Percentiles rank a stretch among this genome's conserved stretches.
phyloP scores from a whole-genome alignment of 2,113 vertebrate genomes.

The Oenanthe melanoleuca region DNA sequence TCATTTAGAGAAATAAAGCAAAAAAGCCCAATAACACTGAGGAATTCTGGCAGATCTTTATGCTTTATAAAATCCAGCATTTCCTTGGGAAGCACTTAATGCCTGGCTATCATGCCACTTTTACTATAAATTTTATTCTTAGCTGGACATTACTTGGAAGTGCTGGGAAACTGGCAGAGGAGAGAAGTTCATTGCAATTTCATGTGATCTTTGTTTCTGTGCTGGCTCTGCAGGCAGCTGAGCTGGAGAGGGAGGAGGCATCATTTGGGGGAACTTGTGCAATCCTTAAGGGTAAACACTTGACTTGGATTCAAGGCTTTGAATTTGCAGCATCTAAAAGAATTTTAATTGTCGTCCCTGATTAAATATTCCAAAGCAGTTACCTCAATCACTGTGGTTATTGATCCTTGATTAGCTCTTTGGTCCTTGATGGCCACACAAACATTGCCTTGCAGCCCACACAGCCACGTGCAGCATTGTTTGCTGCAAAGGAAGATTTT shows the following conservation, averaged over 20 bases:
- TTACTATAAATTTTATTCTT: not conserved
- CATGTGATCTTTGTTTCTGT: not conserved
- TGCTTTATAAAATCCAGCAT: not conserved
- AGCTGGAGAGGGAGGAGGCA: not conserved
- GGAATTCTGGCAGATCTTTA: not conserved
- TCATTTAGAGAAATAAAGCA: not conserved
- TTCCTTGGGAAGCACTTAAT: not conserved
- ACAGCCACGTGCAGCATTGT: not conserved
- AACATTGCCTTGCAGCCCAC: not conserved
- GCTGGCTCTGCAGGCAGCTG: not conserved
- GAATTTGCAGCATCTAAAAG: not conserved
- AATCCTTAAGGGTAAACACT: not conserved
- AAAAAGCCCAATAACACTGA: not conserved
- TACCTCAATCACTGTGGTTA: not conserved
- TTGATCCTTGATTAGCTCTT: not conserved
- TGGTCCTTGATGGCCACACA: not conserved
- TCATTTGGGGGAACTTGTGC: not conserved
- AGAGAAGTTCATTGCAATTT: not conserved
- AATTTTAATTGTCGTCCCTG: not conserved
- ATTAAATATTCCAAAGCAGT: not conserved
- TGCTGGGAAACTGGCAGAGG: not conserved
- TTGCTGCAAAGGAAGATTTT: slow-evolving; percentile 19
- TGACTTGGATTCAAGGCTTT: not conserved
- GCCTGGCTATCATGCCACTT: rapidly evolving
- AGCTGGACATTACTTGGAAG: not conserved